Conservation (phyloP, 2,888 invertebrate genomes). For the Pristionchus exspectatus region DNA sequence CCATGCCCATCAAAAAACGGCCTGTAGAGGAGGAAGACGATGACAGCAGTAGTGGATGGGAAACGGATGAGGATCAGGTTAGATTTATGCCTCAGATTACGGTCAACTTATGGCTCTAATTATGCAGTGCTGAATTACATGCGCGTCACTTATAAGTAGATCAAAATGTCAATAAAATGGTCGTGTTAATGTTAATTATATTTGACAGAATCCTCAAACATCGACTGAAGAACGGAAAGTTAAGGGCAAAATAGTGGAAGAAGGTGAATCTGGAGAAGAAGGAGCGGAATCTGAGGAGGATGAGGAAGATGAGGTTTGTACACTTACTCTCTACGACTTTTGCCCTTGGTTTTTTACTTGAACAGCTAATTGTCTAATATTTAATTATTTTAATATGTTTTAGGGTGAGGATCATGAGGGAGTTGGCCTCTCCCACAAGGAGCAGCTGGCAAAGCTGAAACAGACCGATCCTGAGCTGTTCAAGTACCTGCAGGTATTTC, state of each 20-base stretch:
- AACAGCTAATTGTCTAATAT: too few relatives aligned
- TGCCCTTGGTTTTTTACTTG: neutral
- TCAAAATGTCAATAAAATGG: too few relatives aligned
- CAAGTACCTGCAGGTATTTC: slow-evolving; percentile 63
- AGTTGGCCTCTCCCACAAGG: slow-evolving; percentile 27
- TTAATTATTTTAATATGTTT: neutral
- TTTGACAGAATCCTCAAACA: slow-evolving; percentile 19
- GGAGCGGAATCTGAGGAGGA: slow-evolving; percentile 5
- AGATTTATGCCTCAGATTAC: neutral
- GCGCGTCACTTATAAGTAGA: too few relatives aligned
- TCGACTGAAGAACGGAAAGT: neutral
- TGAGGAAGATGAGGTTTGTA: slow-evolving; percentile 20
- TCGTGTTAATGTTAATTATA: neutral
- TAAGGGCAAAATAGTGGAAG: slow-evolving; percentile 41
- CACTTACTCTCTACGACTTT: neutral
- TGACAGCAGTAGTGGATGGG: slow-evolving; percentile 42
- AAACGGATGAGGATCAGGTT: slow-evolving; percentile 45
- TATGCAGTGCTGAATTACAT: too few relatives aligned
- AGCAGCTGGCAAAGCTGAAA: slow-evolving; percentile 57
- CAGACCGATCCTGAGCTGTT: slow-evolving; percentile 72
- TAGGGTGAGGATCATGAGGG: slow-evolving; percentile 33
- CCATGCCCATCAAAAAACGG: neutral
- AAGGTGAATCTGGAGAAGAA: slow-evolving; percentile 6
- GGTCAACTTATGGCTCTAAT: too few relatives aligned
- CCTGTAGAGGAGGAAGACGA: slow-evolving; percentile 23